Evolutionary conservation across 2,888 invertebrate species (phyloP).

Genomic region (Leptinotarsa haldemani): DNA sequence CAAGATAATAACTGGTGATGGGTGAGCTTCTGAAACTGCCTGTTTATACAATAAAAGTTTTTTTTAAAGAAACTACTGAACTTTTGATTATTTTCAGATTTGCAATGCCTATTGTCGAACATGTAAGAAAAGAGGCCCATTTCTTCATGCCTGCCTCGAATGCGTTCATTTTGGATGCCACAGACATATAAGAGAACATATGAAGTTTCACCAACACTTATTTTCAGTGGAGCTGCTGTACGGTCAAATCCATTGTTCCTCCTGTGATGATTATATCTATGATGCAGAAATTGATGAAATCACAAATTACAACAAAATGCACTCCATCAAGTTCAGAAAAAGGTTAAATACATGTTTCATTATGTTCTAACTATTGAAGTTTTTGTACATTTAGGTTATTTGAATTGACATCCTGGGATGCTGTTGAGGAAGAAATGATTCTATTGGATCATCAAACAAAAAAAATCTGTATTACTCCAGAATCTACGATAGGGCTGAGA

Average conservation of each 20-base stretch:
- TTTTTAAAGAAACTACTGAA: too few relatives aligned
- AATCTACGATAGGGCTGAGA: constrained; percentile 88
- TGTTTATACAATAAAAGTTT: too few relatives aligned
- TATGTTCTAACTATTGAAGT: neutral
- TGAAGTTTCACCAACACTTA: constrained; percentile 82
- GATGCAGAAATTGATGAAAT: constrained; percentile 61
- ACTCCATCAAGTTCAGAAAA: constrained; percentile 59
- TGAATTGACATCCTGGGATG: constrained; percentile 82
- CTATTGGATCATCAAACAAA: constrained; percentile 81
- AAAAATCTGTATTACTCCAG: constrained; percentile 81
- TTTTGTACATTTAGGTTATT: constrained; percentile 52
- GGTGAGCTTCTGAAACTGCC: too few relatives aligned
- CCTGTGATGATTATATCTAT: constrained; percentile 93
- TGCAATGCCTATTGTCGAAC: constrained; percentile 74
- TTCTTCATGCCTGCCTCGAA: constrained; percentile 86
- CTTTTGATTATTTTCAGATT: constrained; percentile 64
- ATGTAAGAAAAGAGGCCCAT: constrained; percentile 82
- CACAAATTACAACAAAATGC: constrained; percentile 60
- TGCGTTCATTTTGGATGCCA: constrained; percentile 96
- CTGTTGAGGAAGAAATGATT: constrained; percentile 81
- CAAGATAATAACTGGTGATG: too few relatives aligned
- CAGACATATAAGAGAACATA: constrained; percentile 89
- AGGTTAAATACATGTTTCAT: constrained; percentile 44
- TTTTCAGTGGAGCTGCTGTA: constrained; percentile 88
- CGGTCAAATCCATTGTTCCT: constrained; percentile 90